Conservation (phyloP, 2,797 vertebrate genomes). For the Gymnodraco acuticeps region DNA sequence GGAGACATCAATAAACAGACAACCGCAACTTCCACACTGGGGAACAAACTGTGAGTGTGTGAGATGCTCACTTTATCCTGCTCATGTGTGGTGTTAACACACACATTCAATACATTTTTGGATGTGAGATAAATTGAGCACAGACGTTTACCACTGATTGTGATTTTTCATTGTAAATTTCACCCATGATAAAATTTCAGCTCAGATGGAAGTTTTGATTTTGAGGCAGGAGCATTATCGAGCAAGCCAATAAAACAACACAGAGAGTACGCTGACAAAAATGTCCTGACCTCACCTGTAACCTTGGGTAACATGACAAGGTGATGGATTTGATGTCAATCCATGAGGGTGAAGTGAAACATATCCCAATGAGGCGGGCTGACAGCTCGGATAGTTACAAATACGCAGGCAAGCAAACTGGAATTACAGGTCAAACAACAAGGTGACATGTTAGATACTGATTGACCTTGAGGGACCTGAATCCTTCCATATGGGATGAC, state of each 20-base stretch:
- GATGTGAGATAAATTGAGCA: background rate
- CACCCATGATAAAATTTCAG: background rate
- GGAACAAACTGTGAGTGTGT: background rate
- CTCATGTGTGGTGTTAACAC: background rate
- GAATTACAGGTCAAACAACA: conserved; percentile 34
- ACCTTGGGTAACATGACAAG: background rate
- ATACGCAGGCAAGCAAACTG: background rate
- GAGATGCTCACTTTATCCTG: background rate
- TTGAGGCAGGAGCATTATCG: background rate
- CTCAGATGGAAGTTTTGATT: background rate
- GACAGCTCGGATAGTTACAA: conserved; percentile 17
- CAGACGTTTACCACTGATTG: background rate
- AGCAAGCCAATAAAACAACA: background rate
- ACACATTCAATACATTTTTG: background rate
- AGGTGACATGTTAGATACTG: conserved; percentile 15
- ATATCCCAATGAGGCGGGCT: conserved; percentile 1
- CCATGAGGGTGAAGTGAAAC: conserved; percentile 13
- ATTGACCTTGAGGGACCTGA: conserved; percentile 19
- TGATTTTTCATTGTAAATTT: too few relatives aligned
- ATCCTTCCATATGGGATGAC: background rate
- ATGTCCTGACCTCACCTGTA: background rate
- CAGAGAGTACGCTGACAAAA: background rate
- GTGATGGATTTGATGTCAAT: conserved; percentile 20
- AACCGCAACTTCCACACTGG: background rate
- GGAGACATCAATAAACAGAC: conserved; percentile 8